These are phyloP conservation scores for Acanthornis magna DNA, from an alignment of 2,797 vertebrate species.

Conservation along the genomic window DNA sequence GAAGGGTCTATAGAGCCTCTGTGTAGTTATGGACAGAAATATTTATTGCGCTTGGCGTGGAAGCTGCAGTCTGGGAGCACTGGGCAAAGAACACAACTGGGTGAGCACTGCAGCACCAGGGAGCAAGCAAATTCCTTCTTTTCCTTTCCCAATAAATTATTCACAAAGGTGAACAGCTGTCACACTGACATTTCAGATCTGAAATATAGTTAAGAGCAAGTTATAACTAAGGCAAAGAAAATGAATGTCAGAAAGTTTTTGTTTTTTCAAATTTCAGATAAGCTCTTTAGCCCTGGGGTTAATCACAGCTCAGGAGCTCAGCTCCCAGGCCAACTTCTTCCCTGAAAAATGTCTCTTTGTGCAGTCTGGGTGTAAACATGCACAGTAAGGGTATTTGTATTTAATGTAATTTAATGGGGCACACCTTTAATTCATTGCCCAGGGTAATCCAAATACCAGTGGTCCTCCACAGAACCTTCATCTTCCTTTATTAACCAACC, in stretches of 20 bases:
- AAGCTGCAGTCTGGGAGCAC: constrained; percentile 19
- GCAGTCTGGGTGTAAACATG: constrained; percentile 64
- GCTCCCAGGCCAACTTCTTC: constrained; percentile 56
- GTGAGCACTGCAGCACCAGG: constrained; percentile 39
- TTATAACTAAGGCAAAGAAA: constrained; percentile 76
- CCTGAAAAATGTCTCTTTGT: constrained; percentile 60
- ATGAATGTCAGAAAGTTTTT: constrained; percentile 75
- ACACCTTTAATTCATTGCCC: constrained; percentile 58
- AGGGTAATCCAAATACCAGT: constrained; percentile 35
- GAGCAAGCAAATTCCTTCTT: constrained; percentile 57
- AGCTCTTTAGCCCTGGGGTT: constrained; percentile 77
- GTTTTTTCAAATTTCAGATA: constrained; percentile 78
- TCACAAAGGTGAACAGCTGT: constrained; percentile 75
- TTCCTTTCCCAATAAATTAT: constrained; percentile 76
- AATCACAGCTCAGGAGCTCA: constrained; percentile 41
- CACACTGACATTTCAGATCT: constrained; percentile 77
- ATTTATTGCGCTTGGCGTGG: constrained; percentile 43
- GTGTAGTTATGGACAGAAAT: constrained; percentile 32
- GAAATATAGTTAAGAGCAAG: constrained; percentile 81
- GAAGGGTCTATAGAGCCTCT: not conserved
- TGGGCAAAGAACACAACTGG: constrained; percentile 13
- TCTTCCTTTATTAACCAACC: not conserved
- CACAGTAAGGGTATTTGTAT: constrained; percentile 49
- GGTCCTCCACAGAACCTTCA: constrained; percentile 5
- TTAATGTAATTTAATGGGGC: constrained; percentile 17